Base-by-base conservation (phyloP, 2,113 vertebrate genomes). In the Desmodus rotundus region DNA sequence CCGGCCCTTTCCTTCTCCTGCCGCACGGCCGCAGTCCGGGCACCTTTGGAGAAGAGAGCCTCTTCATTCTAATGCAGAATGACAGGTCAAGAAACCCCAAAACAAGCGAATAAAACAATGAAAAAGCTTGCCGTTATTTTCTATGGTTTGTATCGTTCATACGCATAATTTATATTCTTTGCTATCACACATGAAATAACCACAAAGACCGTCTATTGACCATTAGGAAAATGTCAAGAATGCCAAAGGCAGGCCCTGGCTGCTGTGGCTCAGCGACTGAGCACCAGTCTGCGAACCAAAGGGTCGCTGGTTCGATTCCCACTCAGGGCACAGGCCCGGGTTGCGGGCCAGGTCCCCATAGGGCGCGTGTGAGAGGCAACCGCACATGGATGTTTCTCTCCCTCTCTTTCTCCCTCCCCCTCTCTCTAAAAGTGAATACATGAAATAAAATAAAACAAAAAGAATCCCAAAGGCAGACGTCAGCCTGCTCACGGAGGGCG, bases 1-100 rank as follows among this genome's bases (percentile, higher is more conserved):
- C 19, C 17, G 31, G 70, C 38, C 36, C 6, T 0, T 11, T 28
- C 6, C 0, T 9, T 15, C 16, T 5, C 50, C 41, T 20, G 0
- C 78, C 11, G 4, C 14, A 1, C 7, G 82, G 1, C 43, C 47
- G 17, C 6, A 3, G 45, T 31, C 63, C 7, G 13, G 20, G 7
- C 15, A 2, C 33, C 73, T 52, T 73, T 16, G 43, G 45, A 72
- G 93, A 85, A 73, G 5, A 87, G 58, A 70, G 78, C 26, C 73
- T 26, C 16, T 91, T 73, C 36, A 43, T 76, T 89, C 22, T 38
- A 20, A 86, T 54, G 56, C 16, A 68, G 93, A 87, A 22, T 0
- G 5, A 12, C 70, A 36, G 72, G 31, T 38, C 38, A 50, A 47
- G 54, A 83, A 65, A 33, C 43, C 10, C 36, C 72, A 14, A 84